phyloP scores from a whole-genome alignment of 1,140 invertebrate species.

The Temnothorax longispinosus region DNA sequence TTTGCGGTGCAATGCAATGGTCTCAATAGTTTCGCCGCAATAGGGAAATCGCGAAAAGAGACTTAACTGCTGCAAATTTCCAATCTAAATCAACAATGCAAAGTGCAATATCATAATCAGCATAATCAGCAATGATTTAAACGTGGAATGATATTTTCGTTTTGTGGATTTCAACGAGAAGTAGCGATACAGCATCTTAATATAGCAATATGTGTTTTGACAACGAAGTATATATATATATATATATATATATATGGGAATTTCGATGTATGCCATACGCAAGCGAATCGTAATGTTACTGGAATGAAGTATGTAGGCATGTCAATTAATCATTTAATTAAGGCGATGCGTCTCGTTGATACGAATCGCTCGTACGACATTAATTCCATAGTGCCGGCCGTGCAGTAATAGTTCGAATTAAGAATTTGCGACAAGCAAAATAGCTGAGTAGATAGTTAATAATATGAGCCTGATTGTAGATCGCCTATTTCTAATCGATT shows the following conservation, averaged over 20 bases:
- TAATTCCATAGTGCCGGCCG: slow-evolving; percentile 55
- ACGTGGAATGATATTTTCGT: background rate
- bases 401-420: slow-evolving; percentile 59
- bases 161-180: background rate
- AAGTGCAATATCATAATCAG: background rate
- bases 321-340: slow-evolving; percentile 43
- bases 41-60: background rate
- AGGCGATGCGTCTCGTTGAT: slow-evolving; percentile 1
- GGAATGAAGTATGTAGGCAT: slow-evolving; percentile 20
- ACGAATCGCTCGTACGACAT: slow-evolving; percentile 24
- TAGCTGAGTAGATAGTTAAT: slow-evolving; percentile 38
- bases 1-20: background rate
- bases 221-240: background rate
- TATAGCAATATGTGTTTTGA: background rate
- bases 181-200: background rate
- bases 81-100: background rate
- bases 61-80: background rate
- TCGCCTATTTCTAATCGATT: slow-evolving; percentile 36
- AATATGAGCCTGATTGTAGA: slow-evolving; percentile 49
- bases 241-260: background rate
- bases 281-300: slow-evolving; percentile 4
- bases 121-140: background rate
- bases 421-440: slow-evolving; percentile 48
- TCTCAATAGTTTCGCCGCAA: background rate
- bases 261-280: slow-evolving; percentile 45